phyloP scores from a whole-genome alignment of 2,113 vertebrate genomes.

The Ornithorhynchus anatinus region DNA sequence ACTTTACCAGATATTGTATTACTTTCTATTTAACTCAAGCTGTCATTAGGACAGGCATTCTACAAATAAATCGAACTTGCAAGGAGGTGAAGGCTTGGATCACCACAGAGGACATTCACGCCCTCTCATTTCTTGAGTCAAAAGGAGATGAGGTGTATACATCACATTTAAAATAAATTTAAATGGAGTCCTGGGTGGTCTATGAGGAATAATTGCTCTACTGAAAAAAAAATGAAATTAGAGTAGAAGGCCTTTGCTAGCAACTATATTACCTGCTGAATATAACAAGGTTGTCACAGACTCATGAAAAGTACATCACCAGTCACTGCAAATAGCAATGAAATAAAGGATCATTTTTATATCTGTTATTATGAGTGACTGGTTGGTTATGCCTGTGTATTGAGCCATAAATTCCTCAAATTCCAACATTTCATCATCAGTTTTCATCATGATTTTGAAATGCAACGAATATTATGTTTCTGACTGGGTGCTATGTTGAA shows the following conservation, averaged over 20 bases:
- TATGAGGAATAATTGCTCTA: background rate
- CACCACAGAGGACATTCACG: background rate
- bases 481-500: no score
- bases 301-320: no score
- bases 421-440: no score
- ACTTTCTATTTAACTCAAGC: constrained; percentile 15
- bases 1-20: constrained; percentile 18
- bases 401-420: no score
- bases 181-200: background rate
- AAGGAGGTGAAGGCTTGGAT: background rate
- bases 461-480: no score
- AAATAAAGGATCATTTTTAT: no score
- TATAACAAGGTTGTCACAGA: no score
- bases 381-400: no score
- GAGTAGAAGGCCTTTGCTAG: background rate
- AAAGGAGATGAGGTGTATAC: background rate
- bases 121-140: background rate
- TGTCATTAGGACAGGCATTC: constrained; percentile 28
- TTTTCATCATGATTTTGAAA: no score
- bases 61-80: constrained; percentile 14
- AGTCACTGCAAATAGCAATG: no score
- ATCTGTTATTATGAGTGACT: no score
- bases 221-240: background rate
- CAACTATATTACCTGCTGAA: background rate
- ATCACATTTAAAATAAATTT: background rate